Evolutionary conservation across 2,888 invertebrate species (phyloP), one percentile per base, ranked within the genome.

Genomic region (Aricia artaxerxes): DNA sequence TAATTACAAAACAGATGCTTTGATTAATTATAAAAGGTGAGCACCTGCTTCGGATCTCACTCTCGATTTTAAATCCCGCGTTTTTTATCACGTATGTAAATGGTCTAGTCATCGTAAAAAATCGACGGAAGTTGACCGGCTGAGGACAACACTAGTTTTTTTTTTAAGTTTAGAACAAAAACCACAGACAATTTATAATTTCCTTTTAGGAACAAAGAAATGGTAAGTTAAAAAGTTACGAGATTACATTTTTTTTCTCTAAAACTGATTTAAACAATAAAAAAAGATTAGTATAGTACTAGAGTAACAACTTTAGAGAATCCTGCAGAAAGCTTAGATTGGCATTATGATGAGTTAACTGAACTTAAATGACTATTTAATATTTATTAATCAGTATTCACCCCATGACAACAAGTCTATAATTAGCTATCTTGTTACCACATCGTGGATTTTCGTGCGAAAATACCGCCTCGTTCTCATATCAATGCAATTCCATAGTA

Each of bases 1-100:
- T 93, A 92, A 93, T 93, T 93, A 92, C 87, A 82, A 85, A 90
- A 92, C 93, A 93, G 93, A 93, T 94, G 93, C 89, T 83, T 90
- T 92, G 93, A 93, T 94, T 94, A 93, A 94, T 93, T 93, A 90
- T 85, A 92, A 93, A 92, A 92, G 87, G 85, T 85, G 83, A 85
- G 85, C 93, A 92, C 93, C 93, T 93, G 93, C 92, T 86, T 81
- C 78, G 86, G 88, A 88, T 90, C 90, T 92, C 92, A 91, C 93
- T 93, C 91, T 93, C 92, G 79, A 53, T 76, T 49, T 57, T 53
- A 35, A 35, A 73, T 73, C 73, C 73, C 73, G 73, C 57, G 76
- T 24, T 53, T 76, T 76, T 76, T 76, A 53, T 44, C 49, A 13
- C 49, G 49, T 76, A 76, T 76, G 76, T 76, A 76, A 76, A 76